Evolutionary conservation across 2,888 invertebrate species (phyloP), one percentile per base, ranked within the genome.

Genomic region (Allacma fusca): DNA sequence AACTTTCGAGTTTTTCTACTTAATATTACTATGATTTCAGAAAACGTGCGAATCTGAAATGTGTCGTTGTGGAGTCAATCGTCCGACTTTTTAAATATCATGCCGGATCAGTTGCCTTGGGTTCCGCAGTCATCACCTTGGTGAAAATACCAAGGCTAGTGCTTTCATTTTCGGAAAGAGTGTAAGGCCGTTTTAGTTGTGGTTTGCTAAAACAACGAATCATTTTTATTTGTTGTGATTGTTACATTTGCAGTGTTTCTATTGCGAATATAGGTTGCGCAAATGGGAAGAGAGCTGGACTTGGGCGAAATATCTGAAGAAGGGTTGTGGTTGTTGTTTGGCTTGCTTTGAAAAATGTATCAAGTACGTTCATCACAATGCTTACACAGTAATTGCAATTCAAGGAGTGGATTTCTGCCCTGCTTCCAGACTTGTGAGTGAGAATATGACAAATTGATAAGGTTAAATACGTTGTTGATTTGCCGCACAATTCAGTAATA

Each of bases 21-120:
- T 78, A 78, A 68, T 50, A 65, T 64, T 78, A 24, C n/a, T 65
- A 43, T 40, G 64, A 26, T 23, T 75, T 24, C 43, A 91, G 91
- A 85, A 92, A 92, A 43, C 91, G 91, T 76, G 91, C 92, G 80
- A 59, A 75, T 21, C 68, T 83, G 50, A 79, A 77, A 78, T 83
- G 80, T 28, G 77, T 83, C 5, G 79, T 83, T 13, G 43, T 81
- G 67, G 79, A 91, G 83, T 90, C 93, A 0, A 91, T 93, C 84
- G 91, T 92, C 72, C 93, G 93, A 85, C 87, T 95, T 34, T 85
- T 94, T 7, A 92, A 93, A 85, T 98, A 96, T 86, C 97, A 98
- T 87, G 88, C 97, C 85, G 98, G 98, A 19, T 96, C 98, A 0
- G 92, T 97, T 4, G 98, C 97, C 0, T 93, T 97, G 85, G 98